phyloP scores from a whole-genome alignment of 2,888 invertebrate species.

The Coronaproctus castanopsis region DNA sequence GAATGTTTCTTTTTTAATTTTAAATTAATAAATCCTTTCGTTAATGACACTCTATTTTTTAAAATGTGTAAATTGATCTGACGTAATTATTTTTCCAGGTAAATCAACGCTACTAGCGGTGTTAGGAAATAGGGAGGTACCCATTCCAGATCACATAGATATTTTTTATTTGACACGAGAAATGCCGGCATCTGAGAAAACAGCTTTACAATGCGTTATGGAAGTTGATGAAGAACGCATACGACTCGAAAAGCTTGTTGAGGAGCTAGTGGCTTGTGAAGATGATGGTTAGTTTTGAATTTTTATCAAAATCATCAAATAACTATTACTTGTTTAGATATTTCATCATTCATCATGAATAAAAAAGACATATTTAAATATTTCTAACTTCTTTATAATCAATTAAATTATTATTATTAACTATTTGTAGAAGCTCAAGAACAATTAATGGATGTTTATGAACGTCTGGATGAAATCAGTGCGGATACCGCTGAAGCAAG shows the following conservation, averaged over 20 bases:
- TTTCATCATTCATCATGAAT: too few species aligned
- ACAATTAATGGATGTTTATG: slow-evolving; percentile 91
- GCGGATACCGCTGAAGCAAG: slow-evolving; percentile 87
- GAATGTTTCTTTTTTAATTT: slow-evolving; percentile 11
- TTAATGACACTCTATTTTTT: slow-evolving; percentile 3
- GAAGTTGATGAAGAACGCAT: slow-evolving; percentile 91
- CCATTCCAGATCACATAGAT: slow-evolving; percentile 90
- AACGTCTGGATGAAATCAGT: slow-evolving; percentile 87
- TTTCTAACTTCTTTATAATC: slow-evolving; percentile 5
- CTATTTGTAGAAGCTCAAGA: slow-evolving; percentile 74
- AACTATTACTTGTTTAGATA: too few species aligned
- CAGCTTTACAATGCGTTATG: slow-evolving; percentile 89
- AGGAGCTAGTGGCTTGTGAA: slow-evolving; percentile 62
- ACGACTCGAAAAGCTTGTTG: slow-evolving; percentile 76
- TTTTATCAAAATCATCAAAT: too few species aligned
- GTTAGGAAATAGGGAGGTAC: slow-evolving; percentile 80
- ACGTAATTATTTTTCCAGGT: too few species aligned
- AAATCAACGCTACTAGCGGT: slow-evolving; percentile 87
- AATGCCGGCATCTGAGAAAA: slow-evolving; percentile 94
- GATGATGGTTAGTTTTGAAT: slow-evolving; percentile 44
- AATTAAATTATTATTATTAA: too few species aligned
- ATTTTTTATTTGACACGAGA: slow-evolving; percentile 93
- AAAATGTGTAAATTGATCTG: too few species aligned
- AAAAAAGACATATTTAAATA: slow-evolving; percentile 4
- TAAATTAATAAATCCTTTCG: neutral